These are phyloP conservation scores for Heterodera carotae DNA, from an alignment of 1,140 invertebrate species.

Conservation along the genomic window DNA sequence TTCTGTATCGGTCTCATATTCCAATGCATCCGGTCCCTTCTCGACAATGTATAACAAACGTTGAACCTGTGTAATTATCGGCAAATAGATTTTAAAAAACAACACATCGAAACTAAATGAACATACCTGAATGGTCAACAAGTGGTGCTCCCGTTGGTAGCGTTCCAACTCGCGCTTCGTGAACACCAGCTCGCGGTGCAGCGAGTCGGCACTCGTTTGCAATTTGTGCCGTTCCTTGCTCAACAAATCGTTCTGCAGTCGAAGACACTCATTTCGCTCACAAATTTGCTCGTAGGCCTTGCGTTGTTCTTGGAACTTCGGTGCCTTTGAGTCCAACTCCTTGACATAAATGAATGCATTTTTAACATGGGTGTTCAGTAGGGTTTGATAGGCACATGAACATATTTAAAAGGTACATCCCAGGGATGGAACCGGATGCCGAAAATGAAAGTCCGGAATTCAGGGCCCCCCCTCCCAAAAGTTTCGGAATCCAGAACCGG, in stretches of 20 bases:
- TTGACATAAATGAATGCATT: neutral
- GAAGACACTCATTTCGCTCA: slow-evolving; percentile 38
- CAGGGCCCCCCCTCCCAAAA: too few species aligned
- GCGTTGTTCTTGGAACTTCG: slow-evolving; percentile 35
- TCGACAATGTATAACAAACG: slow-evolving; percentile 37
- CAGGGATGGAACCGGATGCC: too few species aligned
- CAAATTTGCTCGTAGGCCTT: slow-evolving; percentile 33
- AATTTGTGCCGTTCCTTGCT: slow-evolving; percentile 38
- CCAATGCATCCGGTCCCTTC: slow-evolving; percentile 20
- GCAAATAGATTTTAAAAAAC: too few species aligned
- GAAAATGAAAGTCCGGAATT: too few species aligned
- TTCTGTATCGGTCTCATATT: neutral
- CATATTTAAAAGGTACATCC: too few species aligned
- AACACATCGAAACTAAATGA: too few species aligned
- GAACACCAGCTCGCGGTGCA: slow-evolving; percentile 35
- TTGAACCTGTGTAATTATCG: slow-evolving; percentile 26
- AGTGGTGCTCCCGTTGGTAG: slow-evolving; percentile 38
- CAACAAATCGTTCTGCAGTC: slow-evolving; percentile 31
- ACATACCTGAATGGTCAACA: slow-evolving; percentile 27
- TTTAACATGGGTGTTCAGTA: too few species aligned
- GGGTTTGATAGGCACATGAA: too few species aligned
- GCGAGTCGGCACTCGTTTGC: slow-evolving; percentile 20
- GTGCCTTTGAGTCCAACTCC: slow-evolving; percentile 40
- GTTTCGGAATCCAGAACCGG: too few species aligned
- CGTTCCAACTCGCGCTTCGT: slow-evolving; percentile 40